Percentiles rank a stretch among this genome's conserved stretches.
phyloP scores from a whole-genome alignment of 2,797 vertebrate genomes.

The Phyllotis vaccarum region DNA sequence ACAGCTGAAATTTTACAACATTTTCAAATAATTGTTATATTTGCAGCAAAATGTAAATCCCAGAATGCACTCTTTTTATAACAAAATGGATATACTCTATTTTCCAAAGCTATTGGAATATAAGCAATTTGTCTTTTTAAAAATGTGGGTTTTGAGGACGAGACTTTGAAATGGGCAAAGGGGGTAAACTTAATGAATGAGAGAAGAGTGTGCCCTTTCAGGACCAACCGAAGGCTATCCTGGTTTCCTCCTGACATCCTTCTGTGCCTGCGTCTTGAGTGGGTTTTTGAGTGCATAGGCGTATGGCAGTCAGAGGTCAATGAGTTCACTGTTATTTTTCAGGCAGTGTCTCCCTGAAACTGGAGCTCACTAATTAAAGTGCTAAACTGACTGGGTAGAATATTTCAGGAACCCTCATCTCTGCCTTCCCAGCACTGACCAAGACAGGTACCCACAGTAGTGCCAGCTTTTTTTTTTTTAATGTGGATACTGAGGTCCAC shows the following conservation, averaged over 20 bases:
- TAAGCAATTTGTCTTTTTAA: neutral
- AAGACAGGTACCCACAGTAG: too few relatives aligned
- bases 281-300: neutral
- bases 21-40: slow-evolving; percentile 42
- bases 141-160: neutral
- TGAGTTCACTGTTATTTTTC: neutral
- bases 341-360: neutral
- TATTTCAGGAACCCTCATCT: neutral
- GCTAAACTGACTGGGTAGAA: neutral
- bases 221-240: neutral
- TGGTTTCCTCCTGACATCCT: neutral
- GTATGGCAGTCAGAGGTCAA: neutral
- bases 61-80: neutral
- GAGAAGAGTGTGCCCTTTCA: neutral
- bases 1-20: neutral
- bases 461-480: neutral
- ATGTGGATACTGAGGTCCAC: neutral
- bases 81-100: neutral
- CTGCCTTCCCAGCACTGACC: neutral
- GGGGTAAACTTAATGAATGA: neutral
- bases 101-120: neutral
- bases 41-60: neutral
- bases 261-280: neutral
- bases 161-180: neutral
- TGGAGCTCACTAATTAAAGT: neutral